Percentiles rank a stretch among this genome's conserved stretches.
These are phyloP conservation scores for Rhea americana DNA, from an alignment of 2,113 vertebrate species.

Conservation along the genomic window DNA sequence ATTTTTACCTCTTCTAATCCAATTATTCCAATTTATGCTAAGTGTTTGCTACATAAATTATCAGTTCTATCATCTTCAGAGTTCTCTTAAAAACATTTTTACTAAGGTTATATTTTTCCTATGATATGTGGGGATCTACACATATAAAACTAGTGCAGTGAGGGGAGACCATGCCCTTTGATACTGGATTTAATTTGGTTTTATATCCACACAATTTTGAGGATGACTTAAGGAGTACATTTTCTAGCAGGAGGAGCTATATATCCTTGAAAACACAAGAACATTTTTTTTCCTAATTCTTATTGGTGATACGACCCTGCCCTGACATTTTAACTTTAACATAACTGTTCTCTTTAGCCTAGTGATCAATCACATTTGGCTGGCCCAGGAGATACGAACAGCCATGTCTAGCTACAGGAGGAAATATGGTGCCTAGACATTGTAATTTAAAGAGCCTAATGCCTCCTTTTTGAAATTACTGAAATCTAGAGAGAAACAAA, in stretches of 20 bases:
- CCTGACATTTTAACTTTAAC: neutral
- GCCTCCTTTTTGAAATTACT: constrained; percentile 19
- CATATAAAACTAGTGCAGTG: neutral
- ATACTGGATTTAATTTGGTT: neutral
- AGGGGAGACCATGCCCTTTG: neutral
- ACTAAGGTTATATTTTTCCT: neutral
- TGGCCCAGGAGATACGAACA: neutral
- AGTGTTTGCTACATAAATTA: neutral
- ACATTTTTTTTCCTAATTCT: neutral
- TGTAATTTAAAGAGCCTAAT: neutral
- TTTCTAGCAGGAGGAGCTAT: neutral
- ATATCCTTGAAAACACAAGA: neutral
- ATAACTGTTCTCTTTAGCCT: neutral
- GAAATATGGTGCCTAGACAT: neutral
- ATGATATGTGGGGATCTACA: neutral
- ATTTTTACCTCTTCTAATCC: neutral
- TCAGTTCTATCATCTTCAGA: neutral
- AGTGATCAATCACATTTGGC: neutral
- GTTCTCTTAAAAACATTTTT: neutral
- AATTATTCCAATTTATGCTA: neutral
- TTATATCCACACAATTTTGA: constrained; percentile 11
- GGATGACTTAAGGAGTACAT: neutral
- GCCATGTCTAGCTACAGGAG: neutral
- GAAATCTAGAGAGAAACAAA: neutral
- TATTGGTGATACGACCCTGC: neutral